Conservation (phyloP, 2,888 invertebrate species). For the Watsonalla cultraria region DNA sequence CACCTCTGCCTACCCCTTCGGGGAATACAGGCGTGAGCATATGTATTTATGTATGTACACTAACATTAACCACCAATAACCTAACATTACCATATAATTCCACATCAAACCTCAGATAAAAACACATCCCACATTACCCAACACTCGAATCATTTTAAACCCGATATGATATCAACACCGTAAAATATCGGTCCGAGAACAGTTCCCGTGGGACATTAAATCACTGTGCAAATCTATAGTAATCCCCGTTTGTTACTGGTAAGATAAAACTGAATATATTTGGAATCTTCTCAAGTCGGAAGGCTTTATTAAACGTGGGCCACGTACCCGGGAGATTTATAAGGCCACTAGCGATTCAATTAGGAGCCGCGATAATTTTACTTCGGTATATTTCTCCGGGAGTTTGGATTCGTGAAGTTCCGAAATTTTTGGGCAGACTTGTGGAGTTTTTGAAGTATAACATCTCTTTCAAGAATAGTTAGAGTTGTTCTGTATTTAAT, state of each 20-base stretch:
- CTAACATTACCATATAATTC: too few species aligned
- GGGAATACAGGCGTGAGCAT: too few species aligned
- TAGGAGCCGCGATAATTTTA: constrained; percentile 33
- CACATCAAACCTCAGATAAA: background rate
- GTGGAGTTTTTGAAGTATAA: background rate
- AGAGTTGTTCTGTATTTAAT: too few species aligned
- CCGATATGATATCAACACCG: background rate
- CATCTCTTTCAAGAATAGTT: background rate
- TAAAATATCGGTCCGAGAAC: background rate
- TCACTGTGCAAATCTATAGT: constrained; percentile 2
- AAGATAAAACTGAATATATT: constrained; percentile 52
- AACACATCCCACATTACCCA: background rate
- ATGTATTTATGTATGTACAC: too few species aligned
- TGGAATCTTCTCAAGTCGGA: constrained; percentile 41
- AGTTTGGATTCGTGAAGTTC: constrained; percentile 10
- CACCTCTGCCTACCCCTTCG: too few species aligned
- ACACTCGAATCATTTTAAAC: background rate
- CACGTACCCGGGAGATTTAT: constrained; percentile 30
- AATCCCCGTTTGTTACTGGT: constrained; percentile 28
- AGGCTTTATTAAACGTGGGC: constrained; percentile 36
- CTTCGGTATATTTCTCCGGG: constrained; percentile 20
- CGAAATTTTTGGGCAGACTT: background rate
- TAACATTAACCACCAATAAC: too few species aligned
- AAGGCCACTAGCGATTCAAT: constrained; percentile 33
- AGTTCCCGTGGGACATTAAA: background rate